A percentile compares a stretch with the other conserved stretches of the same genome.
Conservation (phyloP, 2,797 vertebrate species). For the Takifugu rubripes region DNA sequence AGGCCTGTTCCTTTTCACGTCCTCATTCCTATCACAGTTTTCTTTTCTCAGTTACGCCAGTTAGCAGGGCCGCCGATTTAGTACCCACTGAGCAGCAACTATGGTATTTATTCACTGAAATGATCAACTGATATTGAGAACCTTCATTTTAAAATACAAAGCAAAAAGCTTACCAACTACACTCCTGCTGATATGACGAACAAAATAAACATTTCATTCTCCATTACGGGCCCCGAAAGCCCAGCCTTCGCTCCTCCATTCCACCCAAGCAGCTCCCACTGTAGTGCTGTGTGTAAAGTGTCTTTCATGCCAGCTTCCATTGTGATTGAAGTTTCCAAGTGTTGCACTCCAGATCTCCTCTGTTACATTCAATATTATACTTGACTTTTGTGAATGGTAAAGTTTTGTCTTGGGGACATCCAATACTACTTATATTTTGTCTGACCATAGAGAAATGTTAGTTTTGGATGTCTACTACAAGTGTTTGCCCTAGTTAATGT, state of each 20-base stretch:
- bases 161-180: constrained; percentile 17
- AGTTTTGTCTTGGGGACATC: constrained; percentile 44
- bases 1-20: constrained; percentile 28
- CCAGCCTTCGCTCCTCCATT: constrained; percentile 30
- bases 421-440: constrained; percentile 68
- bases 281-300: constrained; percentile 45
- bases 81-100: constrained; percentile 43
- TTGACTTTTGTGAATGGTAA: constrained; percentile 57
- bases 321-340: constrained; percentile 48
- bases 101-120: constrained; percentile 56
- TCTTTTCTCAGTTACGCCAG: constrained; percentile 35
- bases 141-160: constrained; percentile 5
- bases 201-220: constrained; percentile 39
- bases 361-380: constrained; percentile 71
- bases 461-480: constrained; percentile 56
- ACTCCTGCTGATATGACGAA: constrained; percentile 43
- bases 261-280: constrained; percentile 31
- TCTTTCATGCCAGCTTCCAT: constrained; percentile 50
- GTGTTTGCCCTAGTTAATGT: constrained; percentile 53
- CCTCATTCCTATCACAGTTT: constrained; percentile 38
- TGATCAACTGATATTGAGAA: constrained; percentile 2
- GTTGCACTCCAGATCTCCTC: constrained; percentile 64
- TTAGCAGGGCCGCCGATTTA: constrained; percentile 45
- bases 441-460: constrained; percentile 53
- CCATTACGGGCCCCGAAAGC: constrained; percentile 4